Base-by-base conservation (phyloP, 1,140 invertebrate species). In the Rhopalosiphum padi region DNA sequence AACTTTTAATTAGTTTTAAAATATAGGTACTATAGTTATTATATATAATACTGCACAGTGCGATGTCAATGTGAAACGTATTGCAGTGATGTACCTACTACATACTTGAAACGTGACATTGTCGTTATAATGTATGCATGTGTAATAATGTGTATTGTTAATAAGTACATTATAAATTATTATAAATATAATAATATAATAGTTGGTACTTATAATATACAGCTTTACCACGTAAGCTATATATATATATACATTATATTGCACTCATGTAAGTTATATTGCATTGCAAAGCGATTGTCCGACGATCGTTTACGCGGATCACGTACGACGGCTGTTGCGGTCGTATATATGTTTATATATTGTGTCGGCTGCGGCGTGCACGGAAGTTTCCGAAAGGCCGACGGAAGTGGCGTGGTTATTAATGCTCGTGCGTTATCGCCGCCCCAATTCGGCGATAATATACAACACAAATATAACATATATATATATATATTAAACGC, bases 291-390 rank as follows among this genome's bases (percentile, higher is more conserved):
- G 30, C 60, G 60, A n/a, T 77, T 77, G 60, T 77, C 60, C 60
- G 60, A 77, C n/a, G 11, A 77, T 77, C 60, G 60, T 77, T 77
- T 77, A 77, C 60, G 15, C 60, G 30, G n/a, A 77, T 77, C 30
- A 77, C 60, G 60, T 77, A 77, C 60, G 60, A 77, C 60, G 60
- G n/a, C 60, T 77, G 60, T 30, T 77, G 60, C 60, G 60, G 60
- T 77, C 60, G 15, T 77, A n/a, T 77, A n/a, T n/a, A 68, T 15
- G 25, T 60, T 30, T 18, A 77, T 77, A 77, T 60, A 68, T 68
- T 21, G 48, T n/a, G 60, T n/a, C 60, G n/a, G 30, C n/a, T 77
- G 30, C 60, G 60, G 60, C 60, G 30, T 30, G 15, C 30, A n/a
- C 30, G 60, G 60, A 68, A 68, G 60, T 68, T 68, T 68, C 60